These are phyloP conservation scores for Notospermus geniculatus DNA, from an alignment of 1,140 invertebrate genomes.

Conservation along the genomic window DNA sequence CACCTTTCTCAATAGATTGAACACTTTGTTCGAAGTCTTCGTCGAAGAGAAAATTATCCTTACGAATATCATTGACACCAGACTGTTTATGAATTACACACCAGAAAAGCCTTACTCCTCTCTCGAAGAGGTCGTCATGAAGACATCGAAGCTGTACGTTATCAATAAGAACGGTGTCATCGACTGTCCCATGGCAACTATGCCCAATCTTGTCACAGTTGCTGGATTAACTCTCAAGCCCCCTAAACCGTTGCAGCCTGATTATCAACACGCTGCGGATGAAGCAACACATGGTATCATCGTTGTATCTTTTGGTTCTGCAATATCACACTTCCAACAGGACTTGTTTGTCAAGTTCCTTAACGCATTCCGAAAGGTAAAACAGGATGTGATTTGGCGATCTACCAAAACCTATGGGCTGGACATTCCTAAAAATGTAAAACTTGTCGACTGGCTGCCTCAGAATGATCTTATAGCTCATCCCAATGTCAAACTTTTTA, in stretches of 20 bases:
- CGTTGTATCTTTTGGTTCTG: slow-evolving; percentile 1
- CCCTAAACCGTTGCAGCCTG: slow-evolving; percentile 14
- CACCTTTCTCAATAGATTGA: no score
- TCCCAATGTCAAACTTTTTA: slow-evolving; percentile 29
- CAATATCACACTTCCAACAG: background rate
- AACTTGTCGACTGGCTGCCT: slow-evolving; percentile 67
- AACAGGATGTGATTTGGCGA: background rate
- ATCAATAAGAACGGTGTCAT: no score
- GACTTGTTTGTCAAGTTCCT: background rate
- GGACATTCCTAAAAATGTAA: slow-evolving; percentile 61
- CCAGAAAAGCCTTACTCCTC: no score
- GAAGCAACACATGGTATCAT: slow-evolving; percentile 14
- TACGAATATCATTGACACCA: no score
- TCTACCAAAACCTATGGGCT: background rate
- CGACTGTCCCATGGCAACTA: no score
- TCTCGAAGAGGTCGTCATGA: no score
- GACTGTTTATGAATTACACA: no score
- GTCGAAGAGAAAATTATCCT: no score
- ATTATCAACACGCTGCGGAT: slow-evolving; percentile 14
- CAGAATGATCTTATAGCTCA: slow-evolving; percentile 57
- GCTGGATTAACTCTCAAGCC: slow-evolving; percentile 19
- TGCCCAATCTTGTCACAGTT: slow-evolving; percentile 4
- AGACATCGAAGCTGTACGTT: no score
- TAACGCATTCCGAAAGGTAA: background rate
- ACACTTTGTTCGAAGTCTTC: no score